These are phyloP conservation scores for Parelbella ahira DNA, from an alignment of 2,888 invertebrate genomes.

Conservation along the genomic window DNA sequence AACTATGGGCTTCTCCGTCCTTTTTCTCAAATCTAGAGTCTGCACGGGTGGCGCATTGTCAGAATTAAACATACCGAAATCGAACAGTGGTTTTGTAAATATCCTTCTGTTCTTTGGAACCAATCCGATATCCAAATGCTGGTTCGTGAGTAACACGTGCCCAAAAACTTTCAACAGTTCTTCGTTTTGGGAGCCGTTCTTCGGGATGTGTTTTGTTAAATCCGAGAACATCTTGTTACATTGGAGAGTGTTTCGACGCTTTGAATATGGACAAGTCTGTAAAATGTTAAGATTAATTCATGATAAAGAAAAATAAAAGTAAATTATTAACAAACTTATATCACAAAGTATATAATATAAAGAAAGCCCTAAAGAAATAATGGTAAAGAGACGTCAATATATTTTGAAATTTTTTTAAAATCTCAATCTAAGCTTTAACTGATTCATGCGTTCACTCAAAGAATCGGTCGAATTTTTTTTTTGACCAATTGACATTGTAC, in stretches of 20 bases:
- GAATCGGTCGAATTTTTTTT: no score
- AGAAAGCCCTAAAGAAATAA: no score
- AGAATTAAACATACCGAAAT: slow-evolving; percentile 49
- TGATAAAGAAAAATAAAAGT: no score
- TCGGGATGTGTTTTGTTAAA: slow-evolving; percentile 39
- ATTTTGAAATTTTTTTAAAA: no score
- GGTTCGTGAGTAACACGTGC: slow-evolving; percentile 35
- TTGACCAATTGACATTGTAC: no score
- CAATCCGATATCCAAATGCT: neutral
- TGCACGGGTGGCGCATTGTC: slow-evolving; percentile 52
- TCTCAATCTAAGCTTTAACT: no score
- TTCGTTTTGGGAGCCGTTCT: slow-evolving; percentile 31
- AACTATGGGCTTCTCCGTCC: slow-evolving; percentile 39
- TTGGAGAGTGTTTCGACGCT: slow-evolving; percentile 41
- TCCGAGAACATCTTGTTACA: slow-evolving; percentile 49
- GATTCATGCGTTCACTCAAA: no score
- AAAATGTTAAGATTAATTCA: no score
- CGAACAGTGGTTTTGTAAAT: slow-evolving; percentile 37
- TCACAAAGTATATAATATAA: no score
- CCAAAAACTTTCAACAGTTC: slow-evolving; percentile 38
- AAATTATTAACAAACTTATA: no score
- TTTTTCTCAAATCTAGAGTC: slow-evolving; percentile 45
- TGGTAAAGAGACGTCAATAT: no score
- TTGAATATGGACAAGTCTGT: slow-evolving; percentile 60
- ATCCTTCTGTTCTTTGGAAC: neutral